A percentile compares a stretch with the other conserved stretches of the same genome.
These are phyloP conservation scores for Copsychus sechellarum DNA, from an alignment of 2,113 vertebrate genomes.

Conservation along the genomic window DNA sequence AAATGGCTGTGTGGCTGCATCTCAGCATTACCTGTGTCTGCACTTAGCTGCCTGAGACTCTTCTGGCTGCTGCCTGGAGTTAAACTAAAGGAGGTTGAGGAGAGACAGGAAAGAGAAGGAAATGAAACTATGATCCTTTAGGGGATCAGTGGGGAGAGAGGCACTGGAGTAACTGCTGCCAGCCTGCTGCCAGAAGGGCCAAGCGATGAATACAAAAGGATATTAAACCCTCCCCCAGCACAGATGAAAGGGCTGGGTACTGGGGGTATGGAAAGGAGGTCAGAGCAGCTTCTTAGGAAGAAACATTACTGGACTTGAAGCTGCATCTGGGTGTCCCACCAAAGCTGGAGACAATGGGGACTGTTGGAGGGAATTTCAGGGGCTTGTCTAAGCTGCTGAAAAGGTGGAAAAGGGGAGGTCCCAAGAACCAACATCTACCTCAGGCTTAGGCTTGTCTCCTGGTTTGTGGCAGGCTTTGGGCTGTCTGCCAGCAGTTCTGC, in stretches of 20 bases:
- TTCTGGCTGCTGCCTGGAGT: not conserved
- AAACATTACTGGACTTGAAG: not conserved
- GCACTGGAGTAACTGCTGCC: not conserved
- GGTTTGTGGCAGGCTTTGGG: not conserved
- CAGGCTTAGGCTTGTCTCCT: not conserved
- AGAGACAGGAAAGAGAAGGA: not conserved
- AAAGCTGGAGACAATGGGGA: rapidly evolving
- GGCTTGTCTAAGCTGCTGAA: not conserved
- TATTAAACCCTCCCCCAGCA: not conserved
- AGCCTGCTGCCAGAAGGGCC: not conserved
- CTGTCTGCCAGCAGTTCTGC: not conserved
- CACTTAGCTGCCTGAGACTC: not conserved
- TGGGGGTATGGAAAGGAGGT: not conserved
- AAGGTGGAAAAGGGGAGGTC: not conserved
- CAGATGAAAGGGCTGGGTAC: not conserved
- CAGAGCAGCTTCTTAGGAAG: not conserved
- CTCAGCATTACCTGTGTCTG: not conserved
- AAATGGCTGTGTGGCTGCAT: rapidly evolving
- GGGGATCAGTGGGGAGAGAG: rapidly evolving
- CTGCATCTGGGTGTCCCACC: not conserved
- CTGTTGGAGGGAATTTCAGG: not conserved
- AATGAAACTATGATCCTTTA: not conserved
- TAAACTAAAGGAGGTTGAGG: not conserved
- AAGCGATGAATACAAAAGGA: not conserved
- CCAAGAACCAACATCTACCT: not conserved